phyloP scores from a whole-genome alignment of 2,797 vertebrate genomes.

The Megalops cyprinoides region DNA sequence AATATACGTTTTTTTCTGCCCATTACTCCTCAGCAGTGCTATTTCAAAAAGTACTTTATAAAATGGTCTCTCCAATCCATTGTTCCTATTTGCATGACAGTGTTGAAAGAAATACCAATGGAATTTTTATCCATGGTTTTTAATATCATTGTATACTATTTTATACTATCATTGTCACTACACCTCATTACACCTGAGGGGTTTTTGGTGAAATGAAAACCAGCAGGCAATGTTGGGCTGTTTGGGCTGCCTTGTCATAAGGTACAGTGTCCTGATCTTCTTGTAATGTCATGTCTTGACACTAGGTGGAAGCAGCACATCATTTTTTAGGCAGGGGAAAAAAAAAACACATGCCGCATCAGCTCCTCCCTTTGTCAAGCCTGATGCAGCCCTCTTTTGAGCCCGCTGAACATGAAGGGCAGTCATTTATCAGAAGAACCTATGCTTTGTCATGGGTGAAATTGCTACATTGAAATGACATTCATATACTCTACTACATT shows the following conservation, averaged over 20 bases:
- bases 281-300: not conserved
- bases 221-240: not conserved
- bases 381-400: not conserved
- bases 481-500: not conserved
- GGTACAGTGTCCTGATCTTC: not conserved
- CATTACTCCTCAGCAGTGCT: no score
- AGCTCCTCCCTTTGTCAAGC: not conserved
- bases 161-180: no score
- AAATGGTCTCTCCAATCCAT: no score
- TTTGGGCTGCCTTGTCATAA: not conserved
- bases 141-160: no score
- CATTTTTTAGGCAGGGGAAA: not conserved
- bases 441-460: not conserved
- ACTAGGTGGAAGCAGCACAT: slow-evolving; percentile 20
- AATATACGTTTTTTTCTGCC: no score
- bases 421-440: not conserved
- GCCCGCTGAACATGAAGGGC: not conserved
- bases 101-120: no score
- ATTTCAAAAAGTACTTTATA: no score
- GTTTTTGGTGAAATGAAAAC: not conserved
- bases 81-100: no score
- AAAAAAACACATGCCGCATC: not conserved
- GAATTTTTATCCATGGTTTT: no score
- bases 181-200: not conserved
- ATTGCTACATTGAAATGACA: not conserved